Evolutionary conservation across 2,888 invertebrate species (phyloP).

Genomic region (Fragum sueziense): DNA sequence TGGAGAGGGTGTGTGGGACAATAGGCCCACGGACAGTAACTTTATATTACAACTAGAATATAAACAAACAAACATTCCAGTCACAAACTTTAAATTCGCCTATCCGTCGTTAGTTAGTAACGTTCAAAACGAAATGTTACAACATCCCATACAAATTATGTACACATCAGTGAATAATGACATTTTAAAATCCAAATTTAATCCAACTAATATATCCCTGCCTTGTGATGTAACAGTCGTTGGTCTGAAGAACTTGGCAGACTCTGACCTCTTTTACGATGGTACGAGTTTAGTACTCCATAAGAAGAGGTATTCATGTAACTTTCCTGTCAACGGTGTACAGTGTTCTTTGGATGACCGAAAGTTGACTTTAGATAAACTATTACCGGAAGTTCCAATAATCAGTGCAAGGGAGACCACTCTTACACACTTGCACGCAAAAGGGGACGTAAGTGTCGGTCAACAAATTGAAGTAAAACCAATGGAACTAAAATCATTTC

Average conservation of each 20-base stretch:
- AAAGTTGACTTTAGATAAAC: slow-evolving; percentile 39
- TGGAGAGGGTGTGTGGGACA: slow-evolving; percentile 79
- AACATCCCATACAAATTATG: slow-evolving; percentile 67
- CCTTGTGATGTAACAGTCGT: slow-evolving; percentile 74
- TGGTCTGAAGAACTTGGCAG: slow-evolving; percentile 72
- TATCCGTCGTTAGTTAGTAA: slow-evolving; percentile 70
- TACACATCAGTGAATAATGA: slow-evolving; percentile 67
- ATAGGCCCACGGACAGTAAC: slow-evolving; percentile 68
- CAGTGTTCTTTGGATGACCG: slow-evolving; percentile 61
- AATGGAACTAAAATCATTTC: slow-evolving; percentile 71
- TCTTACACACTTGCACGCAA: slow-evolving; percentile 72
- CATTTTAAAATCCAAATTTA: slow-evolving; percentile 59
- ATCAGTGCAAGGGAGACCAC: slow-evolving; percentile 69
- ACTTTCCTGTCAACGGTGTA: slow-evolving; percentile 63
- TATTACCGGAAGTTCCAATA: slow-evolving; percentile 65
- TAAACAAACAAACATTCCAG: slow-evolving; percentile 36
- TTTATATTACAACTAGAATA: slow-evolving; percentile 76
- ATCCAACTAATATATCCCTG: slow-evolving; percentile 63
- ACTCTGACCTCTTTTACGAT: slow-evolving; percentile 71
- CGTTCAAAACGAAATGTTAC: slow-evolving; percentile 66
- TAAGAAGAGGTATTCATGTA: slow-evolving; percentile 71
- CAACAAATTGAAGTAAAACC: slow-evolving; percentile 61
- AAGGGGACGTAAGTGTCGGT: slow-evolving; percentile 53
- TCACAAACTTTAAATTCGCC: slow-evolving; percentile 45
- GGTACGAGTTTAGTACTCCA: slow-evolving; percentile 75